Conservation (phyloP, 2,797 vertebrate genomes). For the Melanotaenia nigrans region DNA sequence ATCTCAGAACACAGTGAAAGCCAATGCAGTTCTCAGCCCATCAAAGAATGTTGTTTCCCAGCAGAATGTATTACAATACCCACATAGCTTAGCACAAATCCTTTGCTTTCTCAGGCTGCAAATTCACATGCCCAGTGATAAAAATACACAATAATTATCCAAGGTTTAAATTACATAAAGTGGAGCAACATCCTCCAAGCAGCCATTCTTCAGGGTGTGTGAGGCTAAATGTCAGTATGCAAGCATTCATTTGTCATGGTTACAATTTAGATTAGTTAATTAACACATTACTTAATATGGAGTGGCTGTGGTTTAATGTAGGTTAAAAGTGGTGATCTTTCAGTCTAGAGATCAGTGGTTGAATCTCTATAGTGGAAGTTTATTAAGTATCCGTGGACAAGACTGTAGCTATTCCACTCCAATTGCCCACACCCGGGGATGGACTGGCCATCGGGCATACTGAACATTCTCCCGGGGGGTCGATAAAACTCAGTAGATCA, state of each 20-base stretch:
- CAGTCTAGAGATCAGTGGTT: too few relatives aligned
- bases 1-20: conserved; percentile 32
- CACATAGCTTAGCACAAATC: conserved; percentile 27
- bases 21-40: conserved; percentile 11
- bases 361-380: too few relatives aligned
- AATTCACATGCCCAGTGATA: conserved; percentile 39
- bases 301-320: too few relatives aligned
- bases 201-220: neutral
- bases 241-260: neutral
- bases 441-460: neutral
- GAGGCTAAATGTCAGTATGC: conserved; percentile 1
- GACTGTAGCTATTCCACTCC: neutral
- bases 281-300: too few relatives aligned
- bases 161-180: conserved; percentile 7
- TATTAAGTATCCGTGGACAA: neutral
- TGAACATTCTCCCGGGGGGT: too few relatives aligned
- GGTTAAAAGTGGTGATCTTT: too few relatives aligned
- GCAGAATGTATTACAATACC: conserved; percentile 55
- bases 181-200: conserved; percentile 4
- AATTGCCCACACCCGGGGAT: neutral
- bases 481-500: too few relatives aligned
- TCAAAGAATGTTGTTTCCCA: conserved; percentile 38
- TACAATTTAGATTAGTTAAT: neutral
- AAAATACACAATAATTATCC: conserved; percentile 34
- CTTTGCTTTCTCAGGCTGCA: conserved; percentile 31